Conservation (phyloP, 2,888 invertebrate species). For the Eilema depressum region DNA sequence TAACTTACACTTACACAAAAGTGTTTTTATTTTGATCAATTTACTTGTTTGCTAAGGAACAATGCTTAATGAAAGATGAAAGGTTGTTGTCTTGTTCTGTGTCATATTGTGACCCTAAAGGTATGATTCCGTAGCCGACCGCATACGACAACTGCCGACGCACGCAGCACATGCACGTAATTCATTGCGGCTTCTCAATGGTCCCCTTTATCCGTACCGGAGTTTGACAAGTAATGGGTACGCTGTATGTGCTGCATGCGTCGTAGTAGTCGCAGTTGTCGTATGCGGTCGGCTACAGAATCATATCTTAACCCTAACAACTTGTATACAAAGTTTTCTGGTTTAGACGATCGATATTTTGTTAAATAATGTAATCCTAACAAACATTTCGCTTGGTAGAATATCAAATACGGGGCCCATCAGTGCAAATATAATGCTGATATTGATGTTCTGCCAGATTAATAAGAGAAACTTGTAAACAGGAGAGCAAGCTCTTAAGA, state of each 20-base stretch:
- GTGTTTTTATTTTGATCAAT: not conserved
- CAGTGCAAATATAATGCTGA: not conserved
- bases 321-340: not conserved
- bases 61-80: not conserved
- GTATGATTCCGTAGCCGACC: too few species aligned
- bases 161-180: too few species aligned
- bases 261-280: too few species aligned
- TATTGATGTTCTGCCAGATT: not conserved
- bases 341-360: not conserved
- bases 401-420: not conserved
- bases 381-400: not conserved
- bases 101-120: not conserved
- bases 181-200: too few species aligned
- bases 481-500: not conserved
- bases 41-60: not conserved
- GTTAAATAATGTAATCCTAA: not conserved
- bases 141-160: too few species aligned
- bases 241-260: too few species aligned
- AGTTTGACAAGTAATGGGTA: too few species aligned
- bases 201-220: too few species aligned
- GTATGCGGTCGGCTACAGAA: too few species aligned
- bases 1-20: constrained; percentile 16
- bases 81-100: not conserved
- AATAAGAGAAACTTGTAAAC: not conserved
- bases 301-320: too few species aligned